Conservation (phyloP, 2,888 invertebrate genomes). For the Lydus trimaculatus region DNA sequence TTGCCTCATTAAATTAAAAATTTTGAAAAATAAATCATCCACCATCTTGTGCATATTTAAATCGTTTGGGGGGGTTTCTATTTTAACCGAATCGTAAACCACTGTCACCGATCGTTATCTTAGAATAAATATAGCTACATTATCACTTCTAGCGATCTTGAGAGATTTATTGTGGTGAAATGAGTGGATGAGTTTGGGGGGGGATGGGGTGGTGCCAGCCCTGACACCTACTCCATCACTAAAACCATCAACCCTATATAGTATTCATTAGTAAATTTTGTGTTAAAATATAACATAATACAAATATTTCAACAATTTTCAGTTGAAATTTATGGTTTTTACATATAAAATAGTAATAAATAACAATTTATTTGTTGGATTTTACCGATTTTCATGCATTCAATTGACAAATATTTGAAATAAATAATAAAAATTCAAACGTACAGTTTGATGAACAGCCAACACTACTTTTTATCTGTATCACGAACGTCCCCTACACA, state of each 20-base stretch:
- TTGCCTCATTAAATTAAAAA: not conserved
- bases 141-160: slow-evolving; percentile 10
- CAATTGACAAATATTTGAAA: no score
- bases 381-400: not conserved
- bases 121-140: slow-evolving; percentile 11
- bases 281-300: not conserved
- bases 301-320: not conserved
- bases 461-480: no score
- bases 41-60: not conserved
- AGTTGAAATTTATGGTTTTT: not conserved
- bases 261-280: not conserved
- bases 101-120: slow-evolving; percentile 9
- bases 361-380: not conserved
- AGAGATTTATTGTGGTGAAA: slow-evolving; percentile 11
- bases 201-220: not conserved
- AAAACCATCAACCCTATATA: not conserved
- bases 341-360: not conserved
- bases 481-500: no score
- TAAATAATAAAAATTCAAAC: no score
- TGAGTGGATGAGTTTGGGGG: slow-evolving; percentile 1
- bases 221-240: not conserved
- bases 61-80: not conserved
- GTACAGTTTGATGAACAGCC: no score
- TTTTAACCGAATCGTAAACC: slow-evolving; percentile 13
- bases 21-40: slow-evolving; percentile 3